Conservation (phyloP, 2,888 invertebrate species). For the Gandaritis pyraliata region DNA sequence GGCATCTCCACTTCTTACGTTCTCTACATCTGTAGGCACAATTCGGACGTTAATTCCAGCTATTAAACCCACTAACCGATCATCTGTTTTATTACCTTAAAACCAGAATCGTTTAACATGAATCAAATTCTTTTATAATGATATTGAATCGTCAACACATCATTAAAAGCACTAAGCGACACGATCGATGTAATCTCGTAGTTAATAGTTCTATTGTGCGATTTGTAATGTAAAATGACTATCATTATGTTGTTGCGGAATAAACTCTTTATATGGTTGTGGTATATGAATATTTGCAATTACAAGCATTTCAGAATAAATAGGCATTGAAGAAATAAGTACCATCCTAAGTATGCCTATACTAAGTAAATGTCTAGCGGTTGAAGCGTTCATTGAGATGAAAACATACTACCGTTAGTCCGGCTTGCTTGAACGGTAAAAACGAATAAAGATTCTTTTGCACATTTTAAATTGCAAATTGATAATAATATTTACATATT, state of each 20-base stretch:
- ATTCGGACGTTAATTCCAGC: background rate
- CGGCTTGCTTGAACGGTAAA: constrained; percentile 63
- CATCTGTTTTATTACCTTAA: constrained; percentile 4
- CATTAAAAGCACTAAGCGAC: constrained; percentile 32
- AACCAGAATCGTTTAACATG: background rate
- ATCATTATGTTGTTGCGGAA: constrained; percentile 27
- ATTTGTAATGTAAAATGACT: constrained; percentile 33
- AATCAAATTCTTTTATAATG: constrained; percentile 6
- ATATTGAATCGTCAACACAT: constrained; percentile 14
- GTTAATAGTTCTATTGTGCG: constrained; percentile 22
- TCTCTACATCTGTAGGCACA: constrained; percentile 2
- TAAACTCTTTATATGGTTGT: constrained; percentile 22
- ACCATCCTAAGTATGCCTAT: background rate
- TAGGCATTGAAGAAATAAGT: constrained; percentile 7
- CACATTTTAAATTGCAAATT: constrained; percentile 28
- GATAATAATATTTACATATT: constrained; percentile 17
- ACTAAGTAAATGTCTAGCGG: constrained; percentile 1
- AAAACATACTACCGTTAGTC: constrained; percentile 55
- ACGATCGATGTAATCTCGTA: constrained; percentile 28
- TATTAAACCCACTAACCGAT: background rate
- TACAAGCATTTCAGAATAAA: constrained; percentile 15
- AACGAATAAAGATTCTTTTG: constrained; percentile 17
- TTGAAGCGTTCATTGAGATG: constrained; percentile 17
- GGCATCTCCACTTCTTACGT: constrained; percentile 14
- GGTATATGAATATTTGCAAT: constrained; percentile 34